Percentiles rank a stretch among this genome's conserved stretches.
These are phyloP conservation scores for Pseudochirops cupreus DNA, from an alignment of 2,797 vertebrate genomes.

Conservation along the genomic window DNA sequence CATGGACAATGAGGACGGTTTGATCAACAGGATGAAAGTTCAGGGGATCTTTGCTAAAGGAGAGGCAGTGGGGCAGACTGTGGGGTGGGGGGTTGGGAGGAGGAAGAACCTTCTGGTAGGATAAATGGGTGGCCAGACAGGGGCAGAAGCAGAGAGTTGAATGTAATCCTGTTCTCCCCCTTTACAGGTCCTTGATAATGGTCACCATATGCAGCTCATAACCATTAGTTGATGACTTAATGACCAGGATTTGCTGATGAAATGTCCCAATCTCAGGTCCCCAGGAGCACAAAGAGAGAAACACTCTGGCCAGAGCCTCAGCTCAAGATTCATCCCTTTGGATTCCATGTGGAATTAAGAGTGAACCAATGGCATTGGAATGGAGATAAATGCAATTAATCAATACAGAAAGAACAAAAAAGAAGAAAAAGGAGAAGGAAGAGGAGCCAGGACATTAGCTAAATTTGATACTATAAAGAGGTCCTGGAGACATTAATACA, in stretches of 20 bases:
- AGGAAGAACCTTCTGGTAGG: neutral
- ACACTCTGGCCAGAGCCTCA: neutral
- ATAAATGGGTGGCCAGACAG: neutral
- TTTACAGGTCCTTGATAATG: neutral
- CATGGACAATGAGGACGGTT: neutral
- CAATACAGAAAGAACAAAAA: neutral
- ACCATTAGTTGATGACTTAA: neutral
- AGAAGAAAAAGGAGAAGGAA: neutral
- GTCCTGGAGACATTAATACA: slow-evolving; percentile 71
- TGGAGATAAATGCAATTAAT: neutral
- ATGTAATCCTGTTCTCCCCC: neutral
- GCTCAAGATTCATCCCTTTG: neutral
- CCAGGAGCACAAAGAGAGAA: neutral
- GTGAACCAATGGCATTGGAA: neutral
- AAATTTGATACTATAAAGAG: slow-evolving; percentile 74
- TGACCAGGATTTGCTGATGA: neutral
- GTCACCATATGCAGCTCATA: neutral
- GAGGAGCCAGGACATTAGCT: neutral
- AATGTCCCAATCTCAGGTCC: neutral
- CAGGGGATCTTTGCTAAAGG: neutral
- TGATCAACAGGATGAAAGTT: neutral
- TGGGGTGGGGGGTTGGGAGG: neutral
- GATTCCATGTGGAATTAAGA: neutral
- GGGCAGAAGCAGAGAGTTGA: neutral
- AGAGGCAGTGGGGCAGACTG: neutral